Percentiles rank a stretch among this genome's conserved stretches.
phyloP scores from a whole-genome alignment of 2,888 invertebrate species.

The Leptinotarsa tumamoca region DNA sequence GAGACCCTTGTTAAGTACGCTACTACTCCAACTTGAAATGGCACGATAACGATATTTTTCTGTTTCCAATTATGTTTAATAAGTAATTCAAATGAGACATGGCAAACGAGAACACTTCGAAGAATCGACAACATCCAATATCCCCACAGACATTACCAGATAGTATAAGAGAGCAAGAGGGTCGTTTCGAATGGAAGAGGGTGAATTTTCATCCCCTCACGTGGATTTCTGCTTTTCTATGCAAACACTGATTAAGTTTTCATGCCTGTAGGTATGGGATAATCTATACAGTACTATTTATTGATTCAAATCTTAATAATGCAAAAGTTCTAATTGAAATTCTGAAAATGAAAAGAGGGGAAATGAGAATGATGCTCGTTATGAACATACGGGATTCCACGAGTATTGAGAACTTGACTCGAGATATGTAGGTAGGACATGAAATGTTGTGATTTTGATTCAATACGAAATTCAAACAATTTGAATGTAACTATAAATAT shows the following conservation, averaged over 20 bases:
- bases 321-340: constrained; percentile 55
- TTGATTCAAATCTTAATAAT: constrained; percentile 56
- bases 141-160: constrained; percentile 26
- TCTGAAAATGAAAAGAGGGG: constrained; percentile 40
- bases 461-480: no score
- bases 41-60: constrained; percentile 21
- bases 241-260: constrained; percentile 62
- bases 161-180: constrained; percentile 36
- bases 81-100: constrained; percentile 39
- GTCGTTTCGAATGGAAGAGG: constrained; percentile 47
- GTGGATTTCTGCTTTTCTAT: constrained; percentile 59
- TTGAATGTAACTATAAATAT: no score
- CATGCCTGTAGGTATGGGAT: constrained; percentile 59
- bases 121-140: constrained; percentile 39
- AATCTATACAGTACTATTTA: constrained; percentile 57
- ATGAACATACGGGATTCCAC: neutral
- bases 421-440: no score
- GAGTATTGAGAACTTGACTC: no score
- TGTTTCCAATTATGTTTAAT: constrained; percentile 34
- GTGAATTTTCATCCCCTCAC: constrained; percentile 55
- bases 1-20: neutral
- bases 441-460: no score
- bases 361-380: constrained; percentile 3
- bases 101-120: constrained; percentile 27
- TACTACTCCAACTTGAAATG: constrained; percentile 4